Conservation (phyloP, 1,140 invertebrate species). For the Solenopsis invicta region DNA sequence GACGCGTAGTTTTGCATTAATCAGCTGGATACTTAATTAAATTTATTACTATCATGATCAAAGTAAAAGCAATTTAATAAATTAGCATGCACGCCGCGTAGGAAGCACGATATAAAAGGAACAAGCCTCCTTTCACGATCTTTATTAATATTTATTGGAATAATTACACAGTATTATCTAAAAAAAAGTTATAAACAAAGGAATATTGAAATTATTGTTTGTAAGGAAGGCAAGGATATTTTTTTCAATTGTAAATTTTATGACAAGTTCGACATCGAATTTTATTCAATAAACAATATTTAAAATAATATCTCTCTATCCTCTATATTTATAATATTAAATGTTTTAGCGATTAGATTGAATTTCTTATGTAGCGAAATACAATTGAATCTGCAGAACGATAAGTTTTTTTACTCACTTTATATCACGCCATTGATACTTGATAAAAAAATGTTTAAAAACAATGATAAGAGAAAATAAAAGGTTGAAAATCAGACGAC, state of each 20-base stretch:
- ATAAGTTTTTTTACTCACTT: neutral
- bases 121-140: neutral
- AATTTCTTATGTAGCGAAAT: neutral
- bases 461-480: neutral
- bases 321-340: neutral
- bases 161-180: neutral
- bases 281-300: conserved; percentile 18
- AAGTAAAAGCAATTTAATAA: conserved; percentile 1
- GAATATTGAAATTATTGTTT: conserved; percentile 1
- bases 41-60: neutral
- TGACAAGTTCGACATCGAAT: neutral
- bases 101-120: neutral
- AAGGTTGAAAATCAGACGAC: neutral
- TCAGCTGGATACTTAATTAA: conserved; percentile 19
- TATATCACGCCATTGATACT: neutral
- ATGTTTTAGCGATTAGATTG: neutral
- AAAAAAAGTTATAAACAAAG: neutral
- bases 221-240: neutral
- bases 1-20: neutral
- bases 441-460: neutral
- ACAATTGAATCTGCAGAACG: neutral
- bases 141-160: neutral
- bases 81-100: neutral
- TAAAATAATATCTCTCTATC: neutral
- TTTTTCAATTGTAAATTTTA: neutral